Percentiles rank a stretch among this genome's conserved stretches.
These are phyloP conservation scores for Sitta carolinensis DNA, from an alignment of 2,797 vertebrate genomes.

Conservation along the genomic window DNA sequence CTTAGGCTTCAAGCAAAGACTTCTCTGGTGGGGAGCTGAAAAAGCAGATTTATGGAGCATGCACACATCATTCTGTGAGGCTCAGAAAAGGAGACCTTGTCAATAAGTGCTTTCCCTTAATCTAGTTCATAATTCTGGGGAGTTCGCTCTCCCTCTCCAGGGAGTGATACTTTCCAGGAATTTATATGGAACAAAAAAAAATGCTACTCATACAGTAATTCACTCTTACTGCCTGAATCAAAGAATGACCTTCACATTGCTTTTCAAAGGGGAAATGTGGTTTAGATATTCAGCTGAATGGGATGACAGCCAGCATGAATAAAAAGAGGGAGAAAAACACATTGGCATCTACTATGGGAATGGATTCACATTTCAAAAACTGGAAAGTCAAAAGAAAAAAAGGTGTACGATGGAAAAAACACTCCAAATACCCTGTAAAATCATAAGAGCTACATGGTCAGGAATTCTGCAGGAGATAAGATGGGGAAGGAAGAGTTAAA, in stretches of 20 bases:
- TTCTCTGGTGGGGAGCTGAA: background rate
- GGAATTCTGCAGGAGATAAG: background rate
- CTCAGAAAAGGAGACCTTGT: background rate
- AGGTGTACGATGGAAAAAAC: background rate
- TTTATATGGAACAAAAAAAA: constrained; percentile 1
- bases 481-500: background rate
- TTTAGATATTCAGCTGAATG: constrained; percentile 33
- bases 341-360: background rate
- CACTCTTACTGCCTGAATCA: background rate
- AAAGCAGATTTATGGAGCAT: background rate
- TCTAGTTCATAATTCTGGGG: background rate
- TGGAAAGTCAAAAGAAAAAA: background rate
- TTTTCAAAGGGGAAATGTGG: background rate
- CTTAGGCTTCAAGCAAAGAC: background rate
- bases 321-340: constrained; percentile 15
- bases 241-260: background rate
- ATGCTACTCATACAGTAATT: background rate
- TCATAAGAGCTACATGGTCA: background rate
- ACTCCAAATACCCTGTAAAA: background rate
- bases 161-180: background rate
- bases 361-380: background rate
- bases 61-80: background rate
- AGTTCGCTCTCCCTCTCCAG: background rate
- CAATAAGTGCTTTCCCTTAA: background rate
- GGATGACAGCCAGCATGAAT: background rate